Evolutionary conservation across 1,140 invertebrate species (phyloP).

Genomic region (Aphaenogaster ashmeadi): DNA sequence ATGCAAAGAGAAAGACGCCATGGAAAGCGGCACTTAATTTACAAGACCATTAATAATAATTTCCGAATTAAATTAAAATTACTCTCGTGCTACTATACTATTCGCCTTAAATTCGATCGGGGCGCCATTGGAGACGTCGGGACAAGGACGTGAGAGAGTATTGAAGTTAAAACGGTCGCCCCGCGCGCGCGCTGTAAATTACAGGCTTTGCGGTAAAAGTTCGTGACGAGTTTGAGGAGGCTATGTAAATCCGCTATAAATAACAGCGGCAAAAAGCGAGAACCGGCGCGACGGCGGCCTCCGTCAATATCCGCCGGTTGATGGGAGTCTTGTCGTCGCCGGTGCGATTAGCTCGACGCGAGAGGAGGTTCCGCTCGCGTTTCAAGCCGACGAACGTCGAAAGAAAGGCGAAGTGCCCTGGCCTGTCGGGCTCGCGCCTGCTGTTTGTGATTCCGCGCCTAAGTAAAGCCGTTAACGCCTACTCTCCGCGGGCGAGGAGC

Average conservation of each 20-base stretch:
- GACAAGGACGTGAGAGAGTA: conserved; percentile 1
- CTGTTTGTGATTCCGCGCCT: conserved; percentile 66
- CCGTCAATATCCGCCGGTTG: conserved; percentile 69
- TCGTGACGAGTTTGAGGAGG: conserved; percentile 62
- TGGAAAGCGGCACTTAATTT: conserved; percentile 3
- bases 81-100: background rate
- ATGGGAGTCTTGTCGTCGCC: conserved; percentile 72
- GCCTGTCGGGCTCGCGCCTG: conserved; percentile 4
- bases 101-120: conserved; percentile 40
- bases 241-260: conserved; percentile 72
- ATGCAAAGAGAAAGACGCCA: background rate
- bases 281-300: conserved; percentile 61
- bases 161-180: conserved; percentile 33
- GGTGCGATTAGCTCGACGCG: conserved; percentile 43
- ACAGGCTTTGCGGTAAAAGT: conserved; percentile 59
- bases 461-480: conserved; percentile 74
- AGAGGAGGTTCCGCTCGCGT: conserved; percentile 28
- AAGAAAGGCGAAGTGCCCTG: conserved; percentile 65
- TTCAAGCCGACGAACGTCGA: conserved; percentile 43
- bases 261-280: conserved; percentile 69
- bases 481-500: background rate
- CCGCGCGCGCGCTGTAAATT: conserved; percentile 56
- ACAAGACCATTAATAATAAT: conserved; percentile 38
- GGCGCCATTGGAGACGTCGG: background rate
- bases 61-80: conserved; percentile 43